phyloP scores from a whole-genome alignment of 2,888 invertebrate species.

The Cerceris ruficornis region DNA sequence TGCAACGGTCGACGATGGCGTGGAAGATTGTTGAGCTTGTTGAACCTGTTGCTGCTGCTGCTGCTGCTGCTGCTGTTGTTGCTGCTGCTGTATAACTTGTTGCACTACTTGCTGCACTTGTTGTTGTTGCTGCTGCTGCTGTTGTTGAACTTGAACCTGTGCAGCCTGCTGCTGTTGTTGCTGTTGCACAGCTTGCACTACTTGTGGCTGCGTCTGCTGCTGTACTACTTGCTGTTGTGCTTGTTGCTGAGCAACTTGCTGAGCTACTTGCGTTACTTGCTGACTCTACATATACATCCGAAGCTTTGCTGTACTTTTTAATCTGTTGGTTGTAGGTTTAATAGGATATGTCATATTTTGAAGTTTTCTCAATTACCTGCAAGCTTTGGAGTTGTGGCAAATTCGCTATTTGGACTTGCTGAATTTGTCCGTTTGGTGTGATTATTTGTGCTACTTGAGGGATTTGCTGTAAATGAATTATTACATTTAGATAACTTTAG shows the following conservation, averaged over 20 bases:
- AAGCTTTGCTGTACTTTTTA: too few species aligned
- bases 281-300: conserved; percentile 68
- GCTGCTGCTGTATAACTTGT: conserved; percentile 72
- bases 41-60: conserved; percentile 69
- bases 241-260: conserved; percentile 70
- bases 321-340: background rate
- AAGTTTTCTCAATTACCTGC: conserved; percentile 70
- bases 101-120: conserved; percentile 62
- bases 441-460: conserved; percentile 91
- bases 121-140: conserved; percentile 65
- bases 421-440: conserved; percentile 94
- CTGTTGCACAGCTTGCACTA: conserved; percentile 70
- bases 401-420: conserved; percentile 93
- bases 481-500: background rate
- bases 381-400: conserved; percentile 82
- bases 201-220: conserved; percentile 71
- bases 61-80: conserved; percentile 70
- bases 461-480: conserved; percentile 83
- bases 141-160: conserved; percentile 67
- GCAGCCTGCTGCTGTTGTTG: conserved; percentile 72
- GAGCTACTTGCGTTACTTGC: conserved; percentile 76
- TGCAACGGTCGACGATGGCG: conserved; percentile 77
- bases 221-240: conserved; percentile 74
- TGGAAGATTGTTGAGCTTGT: conserved; percentile 78
- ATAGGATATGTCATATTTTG: conserved; percentile 1